Evolutionary conservation across 2,113 vertebrate species (phyloP), one percentile per base, ranked within the genome.

Genomic region (Dasyornis broadbenti): DNA sequence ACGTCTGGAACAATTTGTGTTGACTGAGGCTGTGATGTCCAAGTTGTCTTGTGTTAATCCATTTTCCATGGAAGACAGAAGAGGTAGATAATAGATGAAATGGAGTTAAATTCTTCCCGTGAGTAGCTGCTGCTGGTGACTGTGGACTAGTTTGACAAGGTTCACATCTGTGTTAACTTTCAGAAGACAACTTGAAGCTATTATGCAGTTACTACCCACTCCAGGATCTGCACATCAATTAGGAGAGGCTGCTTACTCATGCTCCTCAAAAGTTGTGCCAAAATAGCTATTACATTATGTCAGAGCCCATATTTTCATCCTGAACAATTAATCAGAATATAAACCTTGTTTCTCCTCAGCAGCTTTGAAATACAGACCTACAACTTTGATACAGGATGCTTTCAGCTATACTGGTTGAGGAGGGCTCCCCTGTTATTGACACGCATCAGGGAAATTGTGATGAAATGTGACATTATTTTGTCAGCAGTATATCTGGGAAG

Each of bases 171-270:
- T 90, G 82, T 93, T 79, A 95, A 69, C 86, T 94, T 96, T 93
- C 53, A 91, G 90, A 95, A 96, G 88, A 86, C 94, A 90, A 90
- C 85, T 75, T 82, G 87, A 87, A 95, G 88, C 70, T 95, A 92
- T 96, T 96, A 89, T 94, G 92, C 80, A 90, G 93, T 83, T 92
- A 89, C 95, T 95, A 86, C 91, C 96, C 96, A 87, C 94, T 96
- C 82, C 63, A 95, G 94, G 83, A 94, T 96, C 94, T 97, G 93
- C 92, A 96, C 95, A 96, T 90, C 90, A 92, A 92, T 95, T 96
- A 92, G 88, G 81, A 93, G 92, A 95, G 94, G 89, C 94, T 96
- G 96, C 94, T 97, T 95, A 92, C 95, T 97, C 96, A 96, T 94
- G 91, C 90, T 96, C 64, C 87, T 97, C 87, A 96, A 94, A 92